Conservation (phyloP, 2,797 vertebrate genomes). For the Rhynchotus rufescens region DNA sequence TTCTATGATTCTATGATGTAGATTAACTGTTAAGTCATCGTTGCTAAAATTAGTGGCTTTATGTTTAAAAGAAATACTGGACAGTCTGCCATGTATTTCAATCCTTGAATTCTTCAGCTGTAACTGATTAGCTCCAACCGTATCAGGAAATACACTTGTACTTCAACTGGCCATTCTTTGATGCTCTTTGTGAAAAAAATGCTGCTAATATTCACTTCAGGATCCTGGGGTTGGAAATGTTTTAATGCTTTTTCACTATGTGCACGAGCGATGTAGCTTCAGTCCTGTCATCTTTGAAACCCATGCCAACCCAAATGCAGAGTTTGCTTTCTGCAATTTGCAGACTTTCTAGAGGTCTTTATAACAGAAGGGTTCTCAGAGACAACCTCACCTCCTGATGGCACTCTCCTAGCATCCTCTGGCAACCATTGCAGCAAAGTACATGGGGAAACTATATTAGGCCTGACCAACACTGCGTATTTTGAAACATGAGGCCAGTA, state of each 20-base stretch:
- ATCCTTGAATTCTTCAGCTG: not conserved
- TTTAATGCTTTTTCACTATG: not conserved
- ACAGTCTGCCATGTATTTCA: not conserved
- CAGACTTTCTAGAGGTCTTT: not conserved
- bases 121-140: not conserved
- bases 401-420: not conserved
- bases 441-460: not conserved
- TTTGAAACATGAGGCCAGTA: not conserved
- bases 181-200: not conserved
- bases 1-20: not conserved
- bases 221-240: not conserved
- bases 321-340: not conserved
- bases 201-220: not conserved
- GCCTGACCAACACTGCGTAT: not conserved
- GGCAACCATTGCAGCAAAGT: not conserved
- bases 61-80: not conserved
- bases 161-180: not conserved
- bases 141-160: not conserved
- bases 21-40: not conserved
- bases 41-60: not conserved
- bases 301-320: not conserved
- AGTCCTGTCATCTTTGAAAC: not conserved
- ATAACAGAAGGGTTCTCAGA: not conserved
- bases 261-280: accelerated
- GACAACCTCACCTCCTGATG: not conserved